Evolutionary conservation across 1,140 invertebrate genomes (phyloP), one percentile per base, ranked within the genome.

Genomic region (Aphelenchoides fujianensis): DNA sequence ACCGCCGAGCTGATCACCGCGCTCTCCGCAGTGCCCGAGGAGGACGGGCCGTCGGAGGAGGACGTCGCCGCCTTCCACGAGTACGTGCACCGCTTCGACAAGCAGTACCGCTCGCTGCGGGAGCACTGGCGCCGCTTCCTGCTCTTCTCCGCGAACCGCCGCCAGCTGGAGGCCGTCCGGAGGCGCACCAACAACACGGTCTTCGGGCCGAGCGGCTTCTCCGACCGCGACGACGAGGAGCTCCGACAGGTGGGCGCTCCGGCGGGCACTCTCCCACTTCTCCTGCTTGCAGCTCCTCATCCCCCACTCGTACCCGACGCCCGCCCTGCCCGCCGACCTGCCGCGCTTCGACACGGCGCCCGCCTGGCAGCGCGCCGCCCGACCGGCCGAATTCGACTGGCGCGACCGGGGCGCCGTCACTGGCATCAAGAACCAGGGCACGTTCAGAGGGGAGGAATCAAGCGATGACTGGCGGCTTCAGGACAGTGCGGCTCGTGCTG

Each of bases 401-500:
- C 55, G 55, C 7, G 5, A 5, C 5, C 28, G 19, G 34, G 55
- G 55, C 5, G 55, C 55, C 55, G 55, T 59, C 5, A 7, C 19
- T 27, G 55, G 55, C 5, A 59, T 59, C 23, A 59, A 59, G 55
- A 19, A 59, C 34, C 55, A 59, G 34, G 55, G 55, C 34, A 19
- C 34, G 28, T 23, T 7, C 19, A 59, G 7, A 59, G 5, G 34
- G 27, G 7, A 30, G 5, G 23, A 48, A 12, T 48, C 41, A 48
- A 7, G 12, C 19, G 7, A 59, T 7, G 23, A 5, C 34, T 59
- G 55, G 7, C 34, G 7, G 5, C 7, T 69, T 74, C 30, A 74
- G 74, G 66, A 32, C 19, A 34, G 23, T 76, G 74, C 48, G 74
- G 74, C 2, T 70, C 71, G 9, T 76, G 74, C 48, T 78, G 75